phyloP scores from a whole-genome alignment of 2,797 vertebrate genomes.

The Limnodromus scolopaceus region DNA sequence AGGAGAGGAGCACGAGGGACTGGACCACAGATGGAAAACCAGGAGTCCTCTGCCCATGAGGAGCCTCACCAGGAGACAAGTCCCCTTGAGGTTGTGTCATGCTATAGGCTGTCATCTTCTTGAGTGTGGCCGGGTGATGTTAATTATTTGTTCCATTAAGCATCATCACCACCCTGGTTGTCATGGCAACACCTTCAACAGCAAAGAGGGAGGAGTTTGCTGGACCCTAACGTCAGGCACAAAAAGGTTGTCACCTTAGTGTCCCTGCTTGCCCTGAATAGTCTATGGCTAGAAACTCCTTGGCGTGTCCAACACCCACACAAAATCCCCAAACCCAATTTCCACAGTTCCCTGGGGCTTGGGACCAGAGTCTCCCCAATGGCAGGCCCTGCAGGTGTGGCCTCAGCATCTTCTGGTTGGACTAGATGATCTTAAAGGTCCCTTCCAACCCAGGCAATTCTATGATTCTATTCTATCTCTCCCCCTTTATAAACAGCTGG shows the following conservation, averaged over 20 bases:
- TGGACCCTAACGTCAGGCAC: not conserved
- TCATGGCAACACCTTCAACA: not conserved
- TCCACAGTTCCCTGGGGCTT: accelerated
- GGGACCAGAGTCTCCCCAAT: not conserved
- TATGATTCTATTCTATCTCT: not conserved
- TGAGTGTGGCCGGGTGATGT: accelerated
- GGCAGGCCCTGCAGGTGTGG: not conserved
- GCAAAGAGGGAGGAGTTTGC: not conserved
- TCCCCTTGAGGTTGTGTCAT: accelerated
- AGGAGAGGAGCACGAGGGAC: not conserved
- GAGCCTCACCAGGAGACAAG: not conserved
- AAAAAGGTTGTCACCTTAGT: not conserved
- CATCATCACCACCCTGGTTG: not conserved
- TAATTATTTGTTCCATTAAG: not conserved
- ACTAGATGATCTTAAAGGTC: too few relatives aligned
- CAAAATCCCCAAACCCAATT: not conserved
- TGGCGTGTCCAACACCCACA: not conserved
- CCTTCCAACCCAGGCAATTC: too few relatives aligned
- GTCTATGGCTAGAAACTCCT: not conserved
- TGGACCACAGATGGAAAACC: not conserved
- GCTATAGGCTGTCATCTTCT: not conserved
- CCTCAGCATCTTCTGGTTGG: not conserved
- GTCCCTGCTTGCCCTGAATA: not conserved
- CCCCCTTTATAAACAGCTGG: not conserved
- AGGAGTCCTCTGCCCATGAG: not conserved